Base-by-base conservation (phyloP, 92 coral and sea anemone genomes). In the Anthopleura xanthogrammica region DNA sequence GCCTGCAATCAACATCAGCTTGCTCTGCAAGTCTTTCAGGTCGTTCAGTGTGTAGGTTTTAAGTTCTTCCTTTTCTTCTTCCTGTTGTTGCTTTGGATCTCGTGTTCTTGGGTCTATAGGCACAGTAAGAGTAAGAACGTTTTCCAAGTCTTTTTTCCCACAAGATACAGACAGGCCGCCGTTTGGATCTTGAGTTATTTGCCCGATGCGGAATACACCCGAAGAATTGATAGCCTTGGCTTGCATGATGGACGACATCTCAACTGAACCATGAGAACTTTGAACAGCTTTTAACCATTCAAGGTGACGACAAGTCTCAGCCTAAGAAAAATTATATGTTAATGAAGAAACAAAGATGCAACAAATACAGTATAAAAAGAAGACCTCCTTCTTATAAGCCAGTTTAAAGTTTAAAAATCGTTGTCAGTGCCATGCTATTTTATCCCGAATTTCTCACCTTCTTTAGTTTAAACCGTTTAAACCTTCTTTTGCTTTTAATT, bases 1-100 rank as follows among this genome's bases (percentile, higher is more conserved):
- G 6, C 97, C 98, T 12, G 98, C 98, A 84, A 95, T 95, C 91
- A 95, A 77, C 98, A 95, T 95, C 78, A 95, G 87, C 86, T 95
- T 95, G 79, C 98, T 95, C 77, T 95, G 98, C 46, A 95, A 83
- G 74, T 93, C 97, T 81, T 93, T 95, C 88, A 95, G 79, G 77
- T 95, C 98, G 40, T 93, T 92, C 70, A 93, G 77, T 23, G 82
- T 75, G 85, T 95, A 95, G 22, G 81, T 64, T 78, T 86, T 93
- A 4, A 60, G 42, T 12, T 68, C 74, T 8, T 24, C 74, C 42
- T 5, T 68, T 22, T 68, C 74, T 36, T 68, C 42, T 23, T 52
- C 76, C 75, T 36, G 70, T 20, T n/a, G 70, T 43, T 77, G 68
- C 56, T 40, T 23, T 39, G 79, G 72, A 1, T 75, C 80, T 57